A percentile compares a stretch with the other conserved stretches of the same genome.
Conservation (phyloP, 2,797 vertebrate genomes). For the Pipistrellus nathusii region DNA sequence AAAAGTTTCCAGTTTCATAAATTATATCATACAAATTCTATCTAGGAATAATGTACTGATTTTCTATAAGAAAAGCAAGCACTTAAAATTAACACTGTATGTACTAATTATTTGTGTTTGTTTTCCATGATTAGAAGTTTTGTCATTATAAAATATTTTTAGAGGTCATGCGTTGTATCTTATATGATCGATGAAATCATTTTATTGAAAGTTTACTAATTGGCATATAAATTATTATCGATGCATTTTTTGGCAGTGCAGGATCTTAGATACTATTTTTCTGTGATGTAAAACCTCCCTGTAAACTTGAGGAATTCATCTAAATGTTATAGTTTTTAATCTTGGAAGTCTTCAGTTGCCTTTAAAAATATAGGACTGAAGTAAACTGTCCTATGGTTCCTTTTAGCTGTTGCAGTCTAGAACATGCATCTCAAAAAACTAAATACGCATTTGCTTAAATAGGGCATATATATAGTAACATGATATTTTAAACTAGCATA, state of each 20-base stretch:
- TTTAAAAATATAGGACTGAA: conserved; percentile 22
- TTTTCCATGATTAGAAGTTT: neutral
- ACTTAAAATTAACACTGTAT: neutral
- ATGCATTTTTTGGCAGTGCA: neutral
- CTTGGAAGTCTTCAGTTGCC: neutral
- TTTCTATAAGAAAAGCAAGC: neutral
- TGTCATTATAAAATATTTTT: neutral
- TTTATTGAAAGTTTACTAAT: neutral
- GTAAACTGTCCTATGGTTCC: neutral
- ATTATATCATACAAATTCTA: neutral
- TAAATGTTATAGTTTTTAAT: neutral
- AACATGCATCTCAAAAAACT: neutral
- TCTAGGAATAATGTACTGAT: neutral
- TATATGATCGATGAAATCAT: neutral
- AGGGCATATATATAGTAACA: neutral
- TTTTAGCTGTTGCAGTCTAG: neutral
- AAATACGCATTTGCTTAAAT: neutral
- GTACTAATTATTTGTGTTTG: neutral
- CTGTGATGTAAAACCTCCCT: neutral
- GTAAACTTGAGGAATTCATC: neutral
- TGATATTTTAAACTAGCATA: neutral
- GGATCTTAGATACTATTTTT: neutral
- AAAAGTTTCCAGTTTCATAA: neutral
- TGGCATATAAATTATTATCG: neutral
- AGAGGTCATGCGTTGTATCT: neutral